These are phyloP conservation scores for Noctua pronuba DNA, from an alignment of 2,888 invertebrate species.

Conservation along the genomic window DNA sequence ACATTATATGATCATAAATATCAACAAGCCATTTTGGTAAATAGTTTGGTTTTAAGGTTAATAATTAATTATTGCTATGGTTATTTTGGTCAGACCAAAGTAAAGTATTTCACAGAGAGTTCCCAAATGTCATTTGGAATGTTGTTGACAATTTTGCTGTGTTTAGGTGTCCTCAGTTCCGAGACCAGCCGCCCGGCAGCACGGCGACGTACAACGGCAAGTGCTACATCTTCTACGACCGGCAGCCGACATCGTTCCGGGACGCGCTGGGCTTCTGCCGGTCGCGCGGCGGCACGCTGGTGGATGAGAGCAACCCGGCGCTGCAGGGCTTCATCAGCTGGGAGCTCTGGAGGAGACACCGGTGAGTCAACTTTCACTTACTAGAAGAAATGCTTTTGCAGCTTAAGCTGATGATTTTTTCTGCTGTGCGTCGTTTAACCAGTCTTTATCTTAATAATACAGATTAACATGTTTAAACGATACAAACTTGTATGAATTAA, in stretches of 20 bases:
- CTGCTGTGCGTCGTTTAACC: background rate
- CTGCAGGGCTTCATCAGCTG: conserved; percentile 98
- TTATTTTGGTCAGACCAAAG: background rate
- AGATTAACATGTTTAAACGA: background rate
- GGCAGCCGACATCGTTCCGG: conserved; percentile 95
- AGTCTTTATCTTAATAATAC: background rate
- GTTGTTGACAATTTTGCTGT: background rate
- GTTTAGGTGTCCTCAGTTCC: conserved; percentile 95
- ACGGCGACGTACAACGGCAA: conserved; percentile 98
- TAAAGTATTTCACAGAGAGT: background rate
- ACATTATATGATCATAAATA: background rate
- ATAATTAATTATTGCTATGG: background rate
- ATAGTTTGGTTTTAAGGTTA: background rate
- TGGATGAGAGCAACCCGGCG: conserved; percentile 98
- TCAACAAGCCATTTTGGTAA: background rate
- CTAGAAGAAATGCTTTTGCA: conserved; percentile 6
- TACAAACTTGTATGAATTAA: background rate
- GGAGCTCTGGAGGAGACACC: conserved; percentile 97
- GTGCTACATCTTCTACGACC: conserved; percentile 98
- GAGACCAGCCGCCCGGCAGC: conserved; percentile 97
- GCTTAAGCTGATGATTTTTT: background rate
- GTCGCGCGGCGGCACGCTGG: conserved; percentile 95
- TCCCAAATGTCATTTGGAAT: background rate
- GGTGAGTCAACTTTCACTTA: conserved; percentile 86
- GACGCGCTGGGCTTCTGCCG: conserved; percentile 95